Conservation (phyloP, 2,113 vertebrate genomes). For the Cyanoramphus novaezelandiae region DNA sequence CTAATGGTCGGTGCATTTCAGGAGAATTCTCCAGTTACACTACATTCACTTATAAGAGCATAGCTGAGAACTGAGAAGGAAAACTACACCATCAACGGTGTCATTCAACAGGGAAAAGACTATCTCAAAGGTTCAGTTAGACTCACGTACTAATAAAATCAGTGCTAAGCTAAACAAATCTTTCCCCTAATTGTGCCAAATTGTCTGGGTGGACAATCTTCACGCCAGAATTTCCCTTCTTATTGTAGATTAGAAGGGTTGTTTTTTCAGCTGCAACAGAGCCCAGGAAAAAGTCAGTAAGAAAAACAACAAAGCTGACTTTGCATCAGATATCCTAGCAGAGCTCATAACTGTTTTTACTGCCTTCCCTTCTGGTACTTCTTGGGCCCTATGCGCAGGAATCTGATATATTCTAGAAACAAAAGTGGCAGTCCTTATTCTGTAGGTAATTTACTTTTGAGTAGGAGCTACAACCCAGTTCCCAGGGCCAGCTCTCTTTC, state of each 20-base stretch:
- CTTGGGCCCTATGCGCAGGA: constrained; percentile 20
- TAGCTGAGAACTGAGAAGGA: constrained; percentile 17
- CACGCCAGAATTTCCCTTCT: constrained; percentile 73
- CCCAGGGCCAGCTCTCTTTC: background rate
- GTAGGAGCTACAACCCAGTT: background rate
- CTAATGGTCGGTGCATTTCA: background rate
- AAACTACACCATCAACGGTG: background rate
- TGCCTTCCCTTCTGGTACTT: constrained; percentile 57
- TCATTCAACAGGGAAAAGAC: constrained; percentile 42
- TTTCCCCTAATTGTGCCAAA: constrained; percentile 74
- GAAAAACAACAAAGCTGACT: constrained; percentile 72
- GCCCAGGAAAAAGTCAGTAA: constrained; percentile 72
- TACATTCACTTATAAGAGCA: background rate
- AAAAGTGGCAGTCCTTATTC: constrained; percentile 16
- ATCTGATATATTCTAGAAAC: constrained; percentile 66
- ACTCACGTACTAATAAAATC: constrained; percentile 66
- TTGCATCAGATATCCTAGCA: constrained; percentile 72
- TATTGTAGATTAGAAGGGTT: constrained; percentile 72
- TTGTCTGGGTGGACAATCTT: constrained; percentile 68
- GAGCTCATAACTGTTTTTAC: constrained; percentile 58
- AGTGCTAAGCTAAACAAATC: constrained; percentile 72
- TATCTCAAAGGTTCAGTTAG: constrained; percentile 52
- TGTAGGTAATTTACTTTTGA: background rate
- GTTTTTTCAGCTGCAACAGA: constrained; percentile 79
- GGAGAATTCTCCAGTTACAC: background rate